Evolutionary conservation across 2,888 invertebrate species (phyloP).

Genomic region (Caenorhabditis becei): DNA sequence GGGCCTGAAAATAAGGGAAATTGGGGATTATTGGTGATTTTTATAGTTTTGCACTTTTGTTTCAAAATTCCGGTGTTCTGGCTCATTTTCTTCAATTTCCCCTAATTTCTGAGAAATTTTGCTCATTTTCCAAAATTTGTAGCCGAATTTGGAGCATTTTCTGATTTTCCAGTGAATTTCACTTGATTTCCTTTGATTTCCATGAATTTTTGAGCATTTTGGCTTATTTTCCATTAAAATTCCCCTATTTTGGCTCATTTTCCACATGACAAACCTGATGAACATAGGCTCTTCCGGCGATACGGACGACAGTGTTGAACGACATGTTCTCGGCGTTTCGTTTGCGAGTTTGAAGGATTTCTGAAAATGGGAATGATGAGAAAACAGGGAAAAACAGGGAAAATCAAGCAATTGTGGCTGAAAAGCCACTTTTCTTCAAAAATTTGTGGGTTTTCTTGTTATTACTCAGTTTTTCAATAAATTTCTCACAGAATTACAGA

Average conservation of each 20-base stretch:
- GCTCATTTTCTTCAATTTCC: not conserved
- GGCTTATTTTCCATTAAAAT: too few species aligned
- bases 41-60: too few species aligned
- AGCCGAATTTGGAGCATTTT: too few species aligned
- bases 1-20: slow-evolving; percentile 44
- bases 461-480: too few species aligned
- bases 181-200: not conserved
- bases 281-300: slow-evolving; percentile 64
- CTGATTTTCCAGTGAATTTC: too few species aligned
- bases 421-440: too few species aligned
- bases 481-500: too few species aligned
- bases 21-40: too few species aligned
- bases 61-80: not conserved
- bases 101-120: not conserved
- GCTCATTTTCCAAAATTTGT: too few species aligned
- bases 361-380: slow-evolving; percentile 35
- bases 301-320: slow-evolving; percentile 61
- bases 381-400: not conserved
- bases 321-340: slow-evolving; percentile 67
- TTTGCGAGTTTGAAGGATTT: slow-evolving; percentile 62
- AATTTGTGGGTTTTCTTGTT: too few species aligned
- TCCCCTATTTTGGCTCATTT: not conserved
- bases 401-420: too few species aligned
- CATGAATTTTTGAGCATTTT: not conserved
- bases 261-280: slow-evolving; percentile 48